Evolutionary conservation across 2,888 invertebrate species (phyloP), one percentile per base, ranked within the genome.

Genomic region (Phoenoteleia sp.): DNA sequence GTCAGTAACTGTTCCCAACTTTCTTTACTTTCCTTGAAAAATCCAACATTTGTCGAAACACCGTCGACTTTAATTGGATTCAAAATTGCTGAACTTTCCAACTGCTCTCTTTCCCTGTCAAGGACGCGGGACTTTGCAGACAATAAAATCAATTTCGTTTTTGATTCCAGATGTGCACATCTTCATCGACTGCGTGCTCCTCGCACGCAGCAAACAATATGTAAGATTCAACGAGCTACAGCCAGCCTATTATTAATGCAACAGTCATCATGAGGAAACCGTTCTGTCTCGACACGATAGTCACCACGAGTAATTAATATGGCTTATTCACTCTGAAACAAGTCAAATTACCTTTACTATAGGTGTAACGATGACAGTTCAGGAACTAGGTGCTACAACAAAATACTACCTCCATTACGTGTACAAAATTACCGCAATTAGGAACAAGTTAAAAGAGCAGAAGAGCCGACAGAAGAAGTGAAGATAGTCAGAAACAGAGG

Each of bases 321-420:
- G 56, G 67, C 67, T 39, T 15, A 58, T 49, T 33, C 29, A 47
- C 52, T 49, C 33, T 23, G n/a, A 69, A 47, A 33, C 60, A 33
- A 82, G 71, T 67, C 52, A 62, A 72, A 75, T 56, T 75, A 80
- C 45, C 64, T 77, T 71, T 62, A 82, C 29, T 47, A 80, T 64
- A 71, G 13, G 19, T 60, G 21, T 88, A 87, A 91, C 89, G 87
- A 92, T 88, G 90, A 87, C 89, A 84, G 83, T 87, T 88, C 86
- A 80, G 29, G 21, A 88, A 86, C 87, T 88, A 85, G 91, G 91
- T 91, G 92, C 92, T 91, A 88, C 87, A 88, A 89, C 88, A 87
- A 92, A 89, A 90, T 88, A 90, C 92, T 92, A 93, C 92, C 92
- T 92, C 92, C 88, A 86, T 84, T 90, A 90, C 64, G 88, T 92